A percentile compares a stretch with the other conserved stretches of the same genome.
phyloP scores from a whole-genome alignment of 1,140 invertebrate genomes.

The Eueides isabella region DNA sequence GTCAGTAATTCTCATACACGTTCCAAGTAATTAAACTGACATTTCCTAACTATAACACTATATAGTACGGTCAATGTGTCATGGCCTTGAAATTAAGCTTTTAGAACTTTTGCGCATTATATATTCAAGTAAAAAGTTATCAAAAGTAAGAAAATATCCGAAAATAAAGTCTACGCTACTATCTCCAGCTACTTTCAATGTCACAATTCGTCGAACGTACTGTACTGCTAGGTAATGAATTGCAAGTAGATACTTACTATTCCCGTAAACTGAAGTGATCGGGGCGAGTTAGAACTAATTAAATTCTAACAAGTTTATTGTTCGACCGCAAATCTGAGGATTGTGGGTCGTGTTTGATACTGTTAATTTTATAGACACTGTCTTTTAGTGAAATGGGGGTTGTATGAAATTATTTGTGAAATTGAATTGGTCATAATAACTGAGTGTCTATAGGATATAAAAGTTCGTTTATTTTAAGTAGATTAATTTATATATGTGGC shows the following conservation, averaged over 20 bases:
- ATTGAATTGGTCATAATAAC: neutral
- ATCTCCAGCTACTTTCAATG: too few relatives aligned
- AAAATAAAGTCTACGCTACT: too few relatives aligned
- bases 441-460: too few relatives aligned
- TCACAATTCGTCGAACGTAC: neutral
- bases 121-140: too few relatives aligned
- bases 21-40: neutral
- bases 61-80: neutral
- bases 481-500: too few relatives aligned
- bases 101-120: too few relatives aligned
- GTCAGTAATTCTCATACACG: neutral
- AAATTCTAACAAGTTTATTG: conserved; percentile 12
- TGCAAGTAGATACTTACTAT: neutral
- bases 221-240: neutral
- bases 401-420: neutral
- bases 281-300: conserved; percentile 1
- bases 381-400: neutral
- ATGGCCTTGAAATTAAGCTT: too few relatives aligned
- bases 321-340: neutral
- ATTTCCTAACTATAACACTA: neutral
- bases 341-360: neutral
- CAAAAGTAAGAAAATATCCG: too few relatives aligned
- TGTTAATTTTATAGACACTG: neutral
- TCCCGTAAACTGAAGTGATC: neutral
- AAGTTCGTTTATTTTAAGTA: too few relatives aligned